Conservation (phyloP, 2,797 vertebrate species). For the Arctocebus calabarensis region DNA sequence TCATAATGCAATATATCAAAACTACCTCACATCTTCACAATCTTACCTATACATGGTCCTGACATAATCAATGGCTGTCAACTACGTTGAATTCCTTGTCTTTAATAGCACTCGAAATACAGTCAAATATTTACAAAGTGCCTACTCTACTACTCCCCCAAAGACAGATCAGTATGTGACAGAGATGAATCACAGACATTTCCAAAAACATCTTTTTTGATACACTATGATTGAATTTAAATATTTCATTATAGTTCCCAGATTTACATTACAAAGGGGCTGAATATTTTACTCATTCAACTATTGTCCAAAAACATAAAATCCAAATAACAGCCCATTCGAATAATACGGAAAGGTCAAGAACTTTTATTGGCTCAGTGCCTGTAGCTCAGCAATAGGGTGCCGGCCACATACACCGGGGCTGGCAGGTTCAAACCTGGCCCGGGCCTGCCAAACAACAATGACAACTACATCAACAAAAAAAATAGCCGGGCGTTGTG, state of each 20-base stretch:
- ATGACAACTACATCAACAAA: too few species aligned
- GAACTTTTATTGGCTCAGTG: neutral
- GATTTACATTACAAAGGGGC: neutral
- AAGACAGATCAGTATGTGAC: neutral
- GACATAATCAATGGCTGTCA: neutral
- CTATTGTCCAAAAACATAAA: neutral
- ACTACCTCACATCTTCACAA: neutral
- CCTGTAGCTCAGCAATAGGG: too few species aligned
- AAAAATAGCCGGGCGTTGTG: too few species aligned
- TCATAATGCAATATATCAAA: neutral
- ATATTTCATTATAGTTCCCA: neutral
- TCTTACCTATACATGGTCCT: neutral
- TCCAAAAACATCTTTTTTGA: neutral
- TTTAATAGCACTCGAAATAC: constrained; percentile 25
- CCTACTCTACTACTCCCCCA: neutral
- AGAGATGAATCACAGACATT: neutral
- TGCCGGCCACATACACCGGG: too few species aligned
- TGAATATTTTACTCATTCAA: neutral
- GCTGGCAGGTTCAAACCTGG: too few species aligned
- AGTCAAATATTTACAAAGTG: neutral
- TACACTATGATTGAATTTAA: constrained; percentile 19
- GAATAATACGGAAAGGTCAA: neutral
- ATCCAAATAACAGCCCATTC: neutral
- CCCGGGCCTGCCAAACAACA: too few species aligned
- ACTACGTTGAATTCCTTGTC: neutral